phyloP scores from a whole-genome alignment of 2,113 vertebrate genomes.

The Hemicordylus capensis region DNA sequence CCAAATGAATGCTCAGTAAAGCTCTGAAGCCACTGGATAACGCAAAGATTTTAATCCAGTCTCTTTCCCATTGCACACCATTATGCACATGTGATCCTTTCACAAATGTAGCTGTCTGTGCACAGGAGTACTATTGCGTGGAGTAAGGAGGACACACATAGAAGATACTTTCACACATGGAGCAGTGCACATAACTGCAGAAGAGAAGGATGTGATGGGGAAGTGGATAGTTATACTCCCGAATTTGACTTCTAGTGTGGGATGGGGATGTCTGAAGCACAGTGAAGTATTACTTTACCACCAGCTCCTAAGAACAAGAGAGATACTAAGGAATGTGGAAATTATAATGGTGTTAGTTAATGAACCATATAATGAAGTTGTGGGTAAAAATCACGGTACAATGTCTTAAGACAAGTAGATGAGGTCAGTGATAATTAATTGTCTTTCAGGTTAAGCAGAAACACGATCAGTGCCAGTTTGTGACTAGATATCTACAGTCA shows the following conservation, averaged over 20 bases:
- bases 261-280: background rate
- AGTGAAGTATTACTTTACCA: background rate
- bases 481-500: background rate
- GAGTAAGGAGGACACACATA: no score
- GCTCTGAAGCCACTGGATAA: no score
- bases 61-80: no score
- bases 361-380: conserved; percentile 17
- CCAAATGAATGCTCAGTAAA: no score
- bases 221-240: background rate
- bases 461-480: background rate
- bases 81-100: background rate
- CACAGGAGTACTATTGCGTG: background rate
- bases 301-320: background rate
- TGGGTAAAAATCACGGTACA: background rate
- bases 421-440: background rate
- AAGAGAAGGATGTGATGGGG: background rate
- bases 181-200: background rate
- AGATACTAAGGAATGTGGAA: background rate
- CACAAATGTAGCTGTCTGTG: background rate
- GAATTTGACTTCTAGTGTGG: background rate
- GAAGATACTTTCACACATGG: no score
- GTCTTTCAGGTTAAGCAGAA: background rate
- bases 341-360: conserved; percentile 3
- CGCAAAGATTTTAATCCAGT: background rate
- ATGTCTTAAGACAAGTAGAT: conserved; percentile 8